Conservation (phyloP, 2,888 invertebrate genomes). For the Trichogramma dendrolimi region DNA sequence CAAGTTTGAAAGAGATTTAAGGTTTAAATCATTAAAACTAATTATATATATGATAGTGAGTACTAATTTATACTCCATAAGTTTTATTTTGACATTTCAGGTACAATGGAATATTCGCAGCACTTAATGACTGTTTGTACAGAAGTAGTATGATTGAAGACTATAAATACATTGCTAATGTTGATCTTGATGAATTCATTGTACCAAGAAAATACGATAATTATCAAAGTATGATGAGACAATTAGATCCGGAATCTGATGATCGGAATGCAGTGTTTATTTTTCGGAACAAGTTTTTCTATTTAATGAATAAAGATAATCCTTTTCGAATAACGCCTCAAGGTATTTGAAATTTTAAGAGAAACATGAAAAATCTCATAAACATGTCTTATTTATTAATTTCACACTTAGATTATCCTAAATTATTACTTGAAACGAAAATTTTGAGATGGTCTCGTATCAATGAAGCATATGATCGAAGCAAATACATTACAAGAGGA, state of each 20-base stretch:
- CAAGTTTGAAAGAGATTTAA: conserved; percentile 37
- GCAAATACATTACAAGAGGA: conserved; percentile 47
- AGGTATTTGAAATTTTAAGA: conserved; percentile 28
- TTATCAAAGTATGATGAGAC: conserved; percentile 43
- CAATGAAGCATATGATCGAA: conserved; percentile 39
- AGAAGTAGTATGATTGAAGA: conserved; percentile 42
- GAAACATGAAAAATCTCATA: not conserved
- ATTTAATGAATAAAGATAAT: conserved; percentile 52
- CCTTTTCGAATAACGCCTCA: conserved; percentile 40
- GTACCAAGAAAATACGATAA: conserved; percentile 39
- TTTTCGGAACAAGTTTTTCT: conserved; percentile 55
- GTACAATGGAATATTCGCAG: conserved; percentile 47
- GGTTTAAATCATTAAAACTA: conserved; percentile 31
- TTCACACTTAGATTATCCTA: conserved; percentile 26
- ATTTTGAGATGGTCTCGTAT: conserved; percentile 46
- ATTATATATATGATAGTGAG: too few species aligned
- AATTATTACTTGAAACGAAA: conserved; percentile 49
- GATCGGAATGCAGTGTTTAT: conserved; percentile 46
- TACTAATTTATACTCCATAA: too few species aligned
- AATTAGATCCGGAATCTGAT: conserved; percentile 26
- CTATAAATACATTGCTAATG: conserved; percentile 36
- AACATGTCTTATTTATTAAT: too few species aligned
- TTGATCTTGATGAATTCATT: conserved; percentile 47
- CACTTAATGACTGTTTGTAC: conserved; percentile 46
- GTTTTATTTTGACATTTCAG: conserved; percentile 30